Base-by-base conservation (phyloP, 2,797 vertebrate genomes). In the Micropoecilia bifurca region DNA sequence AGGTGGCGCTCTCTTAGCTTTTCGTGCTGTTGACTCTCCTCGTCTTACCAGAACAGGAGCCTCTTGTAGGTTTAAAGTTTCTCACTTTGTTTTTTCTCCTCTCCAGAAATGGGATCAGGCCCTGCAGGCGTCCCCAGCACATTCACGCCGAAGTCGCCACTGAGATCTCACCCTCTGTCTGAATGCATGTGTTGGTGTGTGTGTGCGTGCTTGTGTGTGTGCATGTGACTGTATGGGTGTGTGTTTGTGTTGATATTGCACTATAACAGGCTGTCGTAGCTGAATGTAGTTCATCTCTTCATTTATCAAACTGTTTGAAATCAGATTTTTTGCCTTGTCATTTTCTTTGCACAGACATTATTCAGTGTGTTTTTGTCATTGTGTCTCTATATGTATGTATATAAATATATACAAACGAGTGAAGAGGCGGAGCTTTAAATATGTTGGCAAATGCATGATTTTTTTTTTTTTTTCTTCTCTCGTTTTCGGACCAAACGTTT, bases 251-350 rank as follows among this genome's bases (percentile, higher is more conserved):
- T 94, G 93, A 95, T 96, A 97, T 98, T 98, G 98, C 98, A 99
- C 97, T 97, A 98, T 97, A 96, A 96, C 96, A 96, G 96, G 93
- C 96, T 97, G 85, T 94, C 95, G 92, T 96, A 95, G 96, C 95
- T 95, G 95, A 95, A 95, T 94, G 92, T 96, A 96, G 95, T 92
- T 92, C 84, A 85, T 94, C 93, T 95, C 80, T 90, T 91, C 87
- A 90, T 91, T 77, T 83, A 72, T 91, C 83, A 85, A 84, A 86
- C 83, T 77, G 88, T 83, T 95, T 95, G 95, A 96, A 95, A 93
- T 94, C 94, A 95, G 78, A 73, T 50, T 82, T 85, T 90, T 92
- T 95, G 91, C 93, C 95, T 92, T 96, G 53, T 95, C 92, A 90
- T 83, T 93, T 89, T 91, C 91, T 94, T 94, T 93, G 93, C 95